Evolutionary conservation across 2,888 invertebrate species (phyloP).

Genomic region (Stenchaetothrips biformis): DNA sequence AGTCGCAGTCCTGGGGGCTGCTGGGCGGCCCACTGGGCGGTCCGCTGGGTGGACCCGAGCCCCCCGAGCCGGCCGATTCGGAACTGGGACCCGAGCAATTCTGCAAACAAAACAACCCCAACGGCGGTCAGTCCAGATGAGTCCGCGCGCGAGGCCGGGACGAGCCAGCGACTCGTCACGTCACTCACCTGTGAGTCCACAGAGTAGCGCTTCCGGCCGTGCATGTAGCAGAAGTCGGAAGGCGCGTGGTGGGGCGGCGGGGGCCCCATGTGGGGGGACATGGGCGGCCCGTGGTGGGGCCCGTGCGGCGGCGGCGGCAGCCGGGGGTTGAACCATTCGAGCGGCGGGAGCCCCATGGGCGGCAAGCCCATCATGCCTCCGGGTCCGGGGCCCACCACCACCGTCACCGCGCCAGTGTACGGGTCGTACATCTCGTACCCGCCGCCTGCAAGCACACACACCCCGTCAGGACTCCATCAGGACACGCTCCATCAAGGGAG

Average conservation of each 20-base stretch:
- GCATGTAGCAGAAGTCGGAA: constrained; percentile 34
- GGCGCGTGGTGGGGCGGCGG: constrained; percentile 28
- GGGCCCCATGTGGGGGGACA: constrained; percentile 33
- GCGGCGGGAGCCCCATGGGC: constrained; percentile 48
- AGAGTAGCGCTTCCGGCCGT: constrained; percentile 40
- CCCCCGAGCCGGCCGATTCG: constrained; percentile 40
- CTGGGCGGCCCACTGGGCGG: constrained; percentile 39
- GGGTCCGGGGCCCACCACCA: constrained; percentile 47
- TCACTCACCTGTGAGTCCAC: constrained; percentile 41
- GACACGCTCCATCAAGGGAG: neutral
- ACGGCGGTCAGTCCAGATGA: constrained; percentile 4
- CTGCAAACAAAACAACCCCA: constrained; percentile 36
- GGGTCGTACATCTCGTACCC: constrained; percentile 43
- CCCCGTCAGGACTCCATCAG: neutral
- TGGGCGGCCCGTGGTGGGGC: constrained; percentile 30
- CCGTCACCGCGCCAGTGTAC: constrained; percentile 41
- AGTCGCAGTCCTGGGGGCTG: constrained; percentile 40
- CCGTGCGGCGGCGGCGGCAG: constrained; percentile 32
- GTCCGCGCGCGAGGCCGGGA: neutral
- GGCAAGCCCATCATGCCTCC: constrained; percentile 46
- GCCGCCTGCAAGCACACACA: constrained; percentile 34
- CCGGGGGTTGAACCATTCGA: constrained; percentile 50
- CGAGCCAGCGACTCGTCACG: neutral
- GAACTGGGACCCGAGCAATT: constrained; percentile 42
- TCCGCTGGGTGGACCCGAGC: neutral